A percentile compares a stretch with the other conserved stretches of the same genome.
Evolutionary conservation across 2,113 vertebrate species (phyloP).

Genomic region (Candoia aspera): DNA sequence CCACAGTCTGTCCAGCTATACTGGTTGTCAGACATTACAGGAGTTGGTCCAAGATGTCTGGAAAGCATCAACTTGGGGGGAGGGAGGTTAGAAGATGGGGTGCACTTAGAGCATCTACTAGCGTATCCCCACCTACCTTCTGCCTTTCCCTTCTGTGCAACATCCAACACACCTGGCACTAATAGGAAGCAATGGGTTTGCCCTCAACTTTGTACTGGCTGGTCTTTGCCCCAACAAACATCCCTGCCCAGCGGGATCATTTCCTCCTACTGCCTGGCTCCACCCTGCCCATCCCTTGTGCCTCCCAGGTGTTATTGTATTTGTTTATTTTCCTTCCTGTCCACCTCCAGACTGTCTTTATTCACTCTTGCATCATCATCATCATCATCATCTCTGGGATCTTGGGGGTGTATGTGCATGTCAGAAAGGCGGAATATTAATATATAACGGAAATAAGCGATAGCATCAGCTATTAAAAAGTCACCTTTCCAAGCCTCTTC

Average conservation of each 20-base stretch:
- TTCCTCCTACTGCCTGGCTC: background rate
- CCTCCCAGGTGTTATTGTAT: background rate
- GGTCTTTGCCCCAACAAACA: background rate
- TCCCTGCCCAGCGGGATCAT: background rate
- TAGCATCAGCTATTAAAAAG: background rate
- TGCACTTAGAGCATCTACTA: background rate
- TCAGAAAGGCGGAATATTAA: background rate
- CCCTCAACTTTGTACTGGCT: background rate
- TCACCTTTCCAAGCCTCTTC: background rate
- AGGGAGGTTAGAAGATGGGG: background rate
- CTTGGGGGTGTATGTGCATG: too few relatives aligned
- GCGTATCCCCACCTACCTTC: background rate
- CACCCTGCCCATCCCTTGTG: slow-evolving; percentile 25
- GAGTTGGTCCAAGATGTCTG: background rate
- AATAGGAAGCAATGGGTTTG: background rate
- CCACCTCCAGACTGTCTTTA: background rate
- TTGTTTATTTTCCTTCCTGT: background rate
- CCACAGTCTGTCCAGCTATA: background rate
- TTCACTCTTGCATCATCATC: background rate
- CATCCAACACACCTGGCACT: background rate
- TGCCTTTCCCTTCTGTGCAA: background rate
- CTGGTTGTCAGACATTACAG: background rate
- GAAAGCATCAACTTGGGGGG: background rate
- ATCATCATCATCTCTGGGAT: background rate
- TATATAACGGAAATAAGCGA: background rate